A percentile compares a stretch with the other conserved stretches of the same genome.
Evolutionary conservation across 2,888 invertebrate genomes (phyloP).

Genomic region (Chrysolina haemoptera): DNA sequence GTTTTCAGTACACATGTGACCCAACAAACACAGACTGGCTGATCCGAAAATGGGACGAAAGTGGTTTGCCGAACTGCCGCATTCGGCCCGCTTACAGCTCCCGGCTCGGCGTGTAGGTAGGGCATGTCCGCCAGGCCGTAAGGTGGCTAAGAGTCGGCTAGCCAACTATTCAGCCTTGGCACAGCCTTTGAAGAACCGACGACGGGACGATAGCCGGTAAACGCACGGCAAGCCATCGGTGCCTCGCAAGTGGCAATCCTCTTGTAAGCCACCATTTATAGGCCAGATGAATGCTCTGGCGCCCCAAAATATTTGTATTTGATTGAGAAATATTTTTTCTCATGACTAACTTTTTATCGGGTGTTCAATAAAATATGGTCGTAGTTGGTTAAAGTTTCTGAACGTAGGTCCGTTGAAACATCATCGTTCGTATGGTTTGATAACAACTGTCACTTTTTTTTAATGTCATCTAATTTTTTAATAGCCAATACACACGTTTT

Average conservation of each 20-base stretch:
- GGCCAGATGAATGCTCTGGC: constrained; percentile 18
- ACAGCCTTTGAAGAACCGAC: constrained; percentile 19
- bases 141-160: constrained; percentile 23
- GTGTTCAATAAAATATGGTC: constrained; percentile 15
- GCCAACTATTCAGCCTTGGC: constrained; percentile 21
- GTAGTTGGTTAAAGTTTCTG: constrained; percentile 15
- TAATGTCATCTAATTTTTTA: no score
- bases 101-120: constrained; percentile 29
- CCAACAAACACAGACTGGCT: background rate
- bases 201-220: constrained; percentile 9
- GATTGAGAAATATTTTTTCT: constrained; percentile 4
- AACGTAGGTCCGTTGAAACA: background rate
- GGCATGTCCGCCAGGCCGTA: constrained; percentile 27
- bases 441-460: no score
- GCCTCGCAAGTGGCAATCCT: constrained; percentile 21
- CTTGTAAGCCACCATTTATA: constrained; percentile 20
- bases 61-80: constrained; percentile 1
- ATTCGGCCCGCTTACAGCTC: constrained; percentile 25
- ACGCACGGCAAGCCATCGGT: constrained; percentile 21
- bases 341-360: background rate
- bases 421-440: no score
- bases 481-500: no score
- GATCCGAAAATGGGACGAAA: no score
- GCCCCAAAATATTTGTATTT: constrained; percentile 6
- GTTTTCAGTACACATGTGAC: no score